Evolutionary conservation across 1,140 invertebrate species (phyloP), one percentile per base, ranked within the genome.

Genomic region (Drosophila tristis): DNA sequence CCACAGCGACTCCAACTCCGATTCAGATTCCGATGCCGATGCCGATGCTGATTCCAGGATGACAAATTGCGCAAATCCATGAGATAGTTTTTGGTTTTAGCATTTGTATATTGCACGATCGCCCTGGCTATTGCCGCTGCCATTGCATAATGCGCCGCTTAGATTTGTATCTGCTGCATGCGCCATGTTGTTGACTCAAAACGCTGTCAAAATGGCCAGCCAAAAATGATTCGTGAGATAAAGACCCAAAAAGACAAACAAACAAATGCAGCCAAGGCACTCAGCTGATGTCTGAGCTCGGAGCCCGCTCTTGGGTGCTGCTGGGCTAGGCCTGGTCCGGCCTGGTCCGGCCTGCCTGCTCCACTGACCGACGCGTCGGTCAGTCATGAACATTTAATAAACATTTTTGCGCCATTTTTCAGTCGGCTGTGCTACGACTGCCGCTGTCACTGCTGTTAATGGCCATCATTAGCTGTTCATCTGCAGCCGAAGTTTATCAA

Each of bases 61-160:
- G 84, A 89, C 84, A 89, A 89, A 89, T 89, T 89, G 84, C 84
- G 84, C 84, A 89, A 89, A 89, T 84, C 84, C 85, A 89, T 89
- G 84, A 89, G 84, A 89, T 89, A 87, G 85, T 89, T 89, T 84
- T 71, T 71, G 67, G 80, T 59, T 59, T 57, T 61, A 71, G 61
- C 63, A 81, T 70, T 78, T 64, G 35, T 39, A 39, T 39, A 39
- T 39, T 39, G 74, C 78, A 77, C 59, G 78, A 80, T 77, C 64
- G 61, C 35, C 35, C 62, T 62, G 58, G 47, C 58, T 35, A 11
- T 35, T 0, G 31, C 77, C 55, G 78, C 65, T 35, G 55, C 44
- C 70, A 67, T 89, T 89, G 84, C 84, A 89, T 89, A 89, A 87
- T 89, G 64, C 66, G 72, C 79, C 78, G 73, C 84, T 76, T 89